Evolutionary conservation across 2,797 vertebrate species (phyloP).

Genomic region (Clarias pachynema): DNA sequence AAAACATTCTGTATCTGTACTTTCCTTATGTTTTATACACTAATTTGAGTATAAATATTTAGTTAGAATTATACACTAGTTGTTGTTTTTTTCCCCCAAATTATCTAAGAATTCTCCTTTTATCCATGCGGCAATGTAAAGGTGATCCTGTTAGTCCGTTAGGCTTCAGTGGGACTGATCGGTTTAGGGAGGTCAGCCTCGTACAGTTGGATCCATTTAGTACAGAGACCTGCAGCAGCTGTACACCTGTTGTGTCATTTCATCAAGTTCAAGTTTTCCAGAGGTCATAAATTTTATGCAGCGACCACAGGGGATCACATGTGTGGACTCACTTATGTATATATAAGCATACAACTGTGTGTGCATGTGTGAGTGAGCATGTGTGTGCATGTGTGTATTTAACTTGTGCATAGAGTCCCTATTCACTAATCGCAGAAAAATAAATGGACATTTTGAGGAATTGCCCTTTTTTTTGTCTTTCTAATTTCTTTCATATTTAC

Average conservation of each 20-base stretch:
- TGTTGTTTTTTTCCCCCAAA: neutral
- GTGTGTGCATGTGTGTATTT: neutral
- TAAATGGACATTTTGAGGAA: neutral
- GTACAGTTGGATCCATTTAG: constrained; percentile 30
- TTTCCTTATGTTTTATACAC: neutral
- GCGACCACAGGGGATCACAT: constrained; percentile 46
- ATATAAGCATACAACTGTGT: constrained; percentile 1
- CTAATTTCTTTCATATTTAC: neutral
- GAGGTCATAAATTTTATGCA: constrained; percentile 52
- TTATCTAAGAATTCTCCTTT: neutral
- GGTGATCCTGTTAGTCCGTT: constrained; percentile 18
- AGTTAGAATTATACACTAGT: neutral
- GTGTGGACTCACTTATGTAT: constrained; percentile 46
- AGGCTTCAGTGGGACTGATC: constrained; percentile 27
- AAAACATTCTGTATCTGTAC: neutral
- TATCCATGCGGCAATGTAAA: neutral
- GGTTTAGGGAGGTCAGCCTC: constrained; percentile 29
- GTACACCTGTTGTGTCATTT: constrained; percentile 57
- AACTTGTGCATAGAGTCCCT: neutral
- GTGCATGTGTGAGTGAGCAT: neutral
- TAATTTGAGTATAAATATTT: neutral
- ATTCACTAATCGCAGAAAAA: neutral
- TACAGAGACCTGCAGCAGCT: constrained; percentile 41
- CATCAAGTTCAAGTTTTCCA: constrained; percentile 51
- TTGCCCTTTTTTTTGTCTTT: neutral